Conservation (phyloP, 2,888 invertebrate genomes). For the Brachypterus glaber region DNA sequence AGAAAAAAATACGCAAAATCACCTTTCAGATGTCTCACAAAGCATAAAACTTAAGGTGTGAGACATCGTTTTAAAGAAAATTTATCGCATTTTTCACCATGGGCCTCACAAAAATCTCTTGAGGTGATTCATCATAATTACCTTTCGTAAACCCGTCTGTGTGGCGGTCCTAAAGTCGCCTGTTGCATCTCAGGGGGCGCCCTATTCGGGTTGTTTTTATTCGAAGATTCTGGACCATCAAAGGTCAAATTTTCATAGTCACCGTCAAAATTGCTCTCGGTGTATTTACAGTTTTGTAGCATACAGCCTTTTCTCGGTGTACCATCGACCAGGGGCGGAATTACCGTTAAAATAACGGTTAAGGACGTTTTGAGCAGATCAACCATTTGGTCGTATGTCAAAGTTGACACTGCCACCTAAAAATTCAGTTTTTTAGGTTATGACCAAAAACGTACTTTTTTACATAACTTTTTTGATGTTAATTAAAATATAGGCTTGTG, state of each 20-base stretch:
- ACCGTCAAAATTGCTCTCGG: conserved; percentile 51
- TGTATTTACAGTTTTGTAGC: conserved; percentile 54
- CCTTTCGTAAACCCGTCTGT: conserved; percentile 61
- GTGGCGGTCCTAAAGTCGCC: conserved; percentile 48
- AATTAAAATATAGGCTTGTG: too few species aligned
- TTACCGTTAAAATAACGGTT: conserved; percentile 74
- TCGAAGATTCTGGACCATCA: too few species aligned
- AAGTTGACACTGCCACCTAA: conserved; percentile 80
- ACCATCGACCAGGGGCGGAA: conserved; percentile 63
- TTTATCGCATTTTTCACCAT: too few species aligned
- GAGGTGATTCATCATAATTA: too few species aligned
- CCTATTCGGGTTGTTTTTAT: conserved; percentile 40
- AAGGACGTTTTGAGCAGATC: conserved; percentile 83
- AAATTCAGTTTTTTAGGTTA: too few species aligned
- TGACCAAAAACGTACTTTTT: too few species aligned
- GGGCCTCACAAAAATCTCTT: too few species aligned
- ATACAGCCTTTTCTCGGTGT: conserved; percentile 59
- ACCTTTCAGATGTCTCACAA: too few species aligned
- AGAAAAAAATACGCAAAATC: too few species aligned
- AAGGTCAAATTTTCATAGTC: conserved; percentile 57
- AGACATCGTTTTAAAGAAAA: too few species aligned
- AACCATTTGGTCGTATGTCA: conserved; percentile 87
- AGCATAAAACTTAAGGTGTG: too few species aligned
- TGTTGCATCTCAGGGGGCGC: conserved; percentile 42
- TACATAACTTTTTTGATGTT: too few species aligned